A percentile compares a stretch with the other conserved stretches of the same genome.
Conservation (phyloP, 2,113 vertebrate genomes). For the Holacanthus passer region DNA sequence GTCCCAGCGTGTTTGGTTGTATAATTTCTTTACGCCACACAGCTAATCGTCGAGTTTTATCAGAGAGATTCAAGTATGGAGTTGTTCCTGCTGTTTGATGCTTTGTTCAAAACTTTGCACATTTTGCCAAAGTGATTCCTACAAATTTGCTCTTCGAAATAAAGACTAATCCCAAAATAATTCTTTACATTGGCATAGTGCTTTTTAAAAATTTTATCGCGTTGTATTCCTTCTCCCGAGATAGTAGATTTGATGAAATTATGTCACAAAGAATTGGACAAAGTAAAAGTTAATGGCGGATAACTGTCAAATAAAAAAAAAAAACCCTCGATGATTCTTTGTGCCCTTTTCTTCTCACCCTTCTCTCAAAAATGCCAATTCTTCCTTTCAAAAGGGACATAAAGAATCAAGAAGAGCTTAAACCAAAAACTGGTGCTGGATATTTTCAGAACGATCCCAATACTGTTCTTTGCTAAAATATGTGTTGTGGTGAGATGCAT, state of each 20-base stretch:
- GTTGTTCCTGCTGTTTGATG: constrained; percentile 23
- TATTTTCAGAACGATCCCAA: background rate
- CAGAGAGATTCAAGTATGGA: constrained; percentile 53
- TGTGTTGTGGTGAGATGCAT: constrained; percentile 61
- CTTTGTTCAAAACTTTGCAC: constrained; percentile 39
- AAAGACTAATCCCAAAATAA: constrained; percentile 1
- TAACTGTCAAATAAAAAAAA: background rate
- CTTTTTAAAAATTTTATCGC: constrained; percentile 15
- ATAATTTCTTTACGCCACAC: constrained; percentile 45
- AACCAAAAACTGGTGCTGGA: constrained; percentile 3
- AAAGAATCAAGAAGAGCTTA: constrained; percentile 29
- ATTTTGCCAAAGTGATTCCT: constrained; percentile 27
- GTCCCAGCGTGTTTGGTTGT: constrained; percentile 57
- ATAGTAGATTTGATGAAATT: constrained; percentile 54
- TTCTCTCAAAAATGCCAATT: background rate
- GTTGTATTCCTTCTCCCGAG: constrained; percentile 41
- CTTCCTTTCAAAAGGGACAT: constrained; percentile 6
- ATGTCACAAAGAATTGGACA: constrained; percentile 30
- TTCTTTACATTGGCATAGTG: constrained; percentile 15
- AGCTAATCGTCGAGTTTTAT: constrained; percentile 32
- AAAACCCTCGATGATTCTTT: constrained; percentile 14
- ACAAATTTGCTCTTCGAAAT: constrained; percentile 39
- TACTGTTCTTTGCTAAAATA: constrained; percentile 36
- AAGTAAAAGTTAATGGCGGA: constrained; percentile 10
- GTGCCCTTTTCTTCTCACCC: constrained; percentile 18